Base-by-base conservation (phyloP, 2,113 vertebrate species). In the Micromys minutus region DNA sequence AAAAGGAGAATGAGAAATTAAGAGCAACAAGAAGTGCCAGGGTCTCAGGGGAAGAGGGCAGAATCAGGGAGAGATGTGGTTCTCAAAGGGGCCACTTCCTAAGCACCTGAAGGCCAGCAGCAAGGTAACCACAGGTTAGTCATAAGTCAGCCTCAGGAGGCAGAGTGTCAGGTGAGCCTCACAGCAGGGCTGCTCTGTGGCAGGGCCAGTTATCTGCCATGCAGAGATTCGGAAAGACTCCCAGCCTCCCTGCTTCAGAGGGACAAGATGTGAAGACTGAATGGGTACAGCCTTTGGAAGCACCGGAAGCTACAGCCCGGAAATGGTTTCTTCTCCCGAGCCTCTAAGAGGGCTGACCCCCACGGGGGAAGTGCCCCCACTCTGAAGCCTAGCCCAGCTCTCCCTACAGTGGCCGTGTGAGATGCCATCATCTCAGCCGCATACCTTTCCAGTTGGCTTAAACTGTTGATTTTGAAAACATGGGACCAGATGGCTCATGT, bases 21-120 rank as follows among this genome's bases (percentile, higher is more conserved):
- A 39, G 77, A 75, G 5, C 12, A 21, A 39, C 13, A 5, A 47
- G 26, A 80, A 10, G 69, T 2, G 5, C 31, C 47, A 3, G 3
- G 0, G 39, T 55, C 47, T 93, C 85, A 7, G 67, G 77, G 71
- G 89, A 95, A 50, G 87, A 8, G 52, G 29, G 2, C 61, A 15
- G 74, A 65, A 88, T 94, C 52, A 12, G 31, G 80, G 65, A 88
- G 89, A 86, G 94, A 90, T 74, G 81, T 16, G 19, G 16, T 71
- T 94, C 84, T 81, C 36, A 90, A 85, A 94, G 94, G 36, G 86
- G 42, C 91, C 21, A 0, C 5, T 9, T 89, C 90, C 90, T 81
- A 57, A 63, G 71, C 34, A n/a, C 80, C 24, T 31, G 34, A 47
- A 76, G n/a, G 24, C 72, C 59, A 59, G 57, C 87, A 24, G 75